Conservation (phyloP, 2,113 vertebrate species). For the Argyrosomus japonicus region DNA sequence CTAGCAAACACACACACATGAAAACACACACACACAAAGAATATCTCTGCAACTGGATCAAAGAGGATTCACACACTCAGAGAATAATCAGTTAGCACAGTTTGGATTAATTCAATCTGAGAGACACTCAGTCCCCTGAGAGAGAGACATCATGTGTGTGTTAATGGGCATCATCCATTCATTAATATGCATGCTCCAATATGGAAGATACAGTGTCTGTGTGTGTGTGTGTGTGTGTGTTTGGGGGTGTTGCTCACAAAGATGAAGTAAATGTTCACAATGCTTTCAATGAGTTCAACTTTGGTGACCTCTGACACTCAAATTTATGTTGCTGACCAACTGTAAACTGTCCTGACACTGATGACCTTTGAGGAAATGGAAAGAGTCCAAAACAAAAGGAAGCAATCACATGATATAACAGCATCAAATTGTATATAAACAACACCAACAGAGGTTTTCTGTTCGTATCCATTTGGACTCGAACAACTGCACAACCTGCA, state of each 20-base stretch:
- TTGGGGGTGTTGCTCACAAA: background rate
- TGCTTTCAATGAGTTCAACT: background rate
- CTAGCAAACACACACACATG: conserved; percentile 6
- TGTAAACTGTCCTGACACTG: background rate
- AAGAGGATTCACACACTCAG: conserved; percentile 16
- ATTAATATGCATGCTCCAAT: background rate
- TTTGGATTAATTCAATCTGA: conserved; percentile 45
- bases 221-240: background rate
- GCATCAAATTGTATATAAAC: background rate
- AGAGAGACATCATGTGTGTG: conserved; percentile 7
- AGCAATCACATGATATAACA: background rate
- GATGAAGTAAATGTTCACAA: background rate
- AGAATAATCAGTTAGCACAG: conserved; percentile 25
- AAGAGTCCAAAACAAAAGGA: background rate
- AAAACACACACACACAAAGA: conserved; percentile 2
- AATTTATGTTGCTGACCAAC: background rate
- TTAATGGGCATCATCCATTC: conserved; percentile 20
- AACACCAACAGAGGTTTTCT: background rate
- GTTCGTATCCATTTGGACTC: background rate
- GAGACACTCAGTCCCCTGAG: conserved; percentile 35
- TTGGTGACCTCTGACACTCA: background rate
- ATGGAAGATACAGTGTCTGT: background rate
- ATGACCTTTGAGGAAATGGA: background rate
- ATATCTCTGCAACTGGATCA: conserved; percentile 35
- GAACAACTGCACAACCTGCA: background rate